Percentiles rank a stretch among this genome's conserved stretches.
Evolutionary conservation across 2,797 vertebrate species (phyloP).

Genomic region (Lophius americanus): DNA sequence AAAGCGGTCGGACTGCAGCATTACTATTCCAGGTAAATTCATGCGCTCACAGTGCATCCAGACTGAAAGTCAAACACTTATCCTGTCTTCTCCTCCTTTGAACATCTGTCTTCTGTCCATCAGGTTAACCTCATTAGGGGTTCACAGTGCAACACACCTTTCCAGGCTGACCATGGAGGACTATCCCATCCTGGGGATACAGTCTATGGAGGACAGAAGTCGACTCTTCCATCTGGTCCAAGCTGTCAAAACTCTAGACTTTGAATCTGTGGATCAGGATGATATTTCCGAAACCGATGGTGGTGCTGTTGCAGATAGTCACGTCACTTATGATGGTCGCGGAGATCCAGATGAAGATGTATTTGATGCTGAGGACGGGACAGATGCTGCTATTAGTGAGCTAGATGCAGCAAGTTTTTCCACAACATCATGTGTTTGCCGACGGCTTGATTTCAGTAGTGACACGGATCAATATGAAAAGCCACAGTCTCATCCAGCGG

Average conservation of each 20-base stretch:
- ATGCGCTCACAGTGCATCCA: neutral
- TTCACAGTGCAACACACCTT: constrained; percentile 84
- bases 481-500: constrained; percentile 6
- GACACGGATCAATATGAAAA: constrained; percentile 28
- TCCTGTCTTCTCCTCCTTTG: neutral
- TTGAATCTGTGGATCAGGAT: constrained; percentile 57
- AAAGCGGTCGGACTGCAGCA: constrained; percentile 85
- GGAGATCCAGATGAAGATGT: constrained; percentile 13
- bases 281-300: constrained; percentile 17
- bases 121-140: constrained; percentile 84
- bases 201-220: constrained; percentile 85
- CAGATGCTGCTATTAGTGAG: neutral
- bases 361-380: constrained; percentile 20
- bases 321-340: constrained; percentile 11
- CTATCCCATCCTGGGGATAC: constrained; percentile 85
- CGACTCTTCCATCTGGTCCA: constrained; percentile 88
- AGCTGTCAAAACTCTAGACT: constrained; percentile 83
- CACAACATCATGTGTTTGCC: constrained; percentile 68
- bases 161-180: constrained; percentile 85
- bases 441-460: constrained; percentile 80
- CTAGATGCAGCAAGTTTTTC: constrained; percentile 21
- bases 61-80: neutral
- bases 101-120: constrained; percentile 16
- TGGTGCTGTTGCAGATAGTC: constrained; percentile 2
- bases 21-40: constrained; percentile 82